Base-by-base conservation (phyloP, 2,888 invertebrate genomes). In the Thymelicus acteon region DNA sequence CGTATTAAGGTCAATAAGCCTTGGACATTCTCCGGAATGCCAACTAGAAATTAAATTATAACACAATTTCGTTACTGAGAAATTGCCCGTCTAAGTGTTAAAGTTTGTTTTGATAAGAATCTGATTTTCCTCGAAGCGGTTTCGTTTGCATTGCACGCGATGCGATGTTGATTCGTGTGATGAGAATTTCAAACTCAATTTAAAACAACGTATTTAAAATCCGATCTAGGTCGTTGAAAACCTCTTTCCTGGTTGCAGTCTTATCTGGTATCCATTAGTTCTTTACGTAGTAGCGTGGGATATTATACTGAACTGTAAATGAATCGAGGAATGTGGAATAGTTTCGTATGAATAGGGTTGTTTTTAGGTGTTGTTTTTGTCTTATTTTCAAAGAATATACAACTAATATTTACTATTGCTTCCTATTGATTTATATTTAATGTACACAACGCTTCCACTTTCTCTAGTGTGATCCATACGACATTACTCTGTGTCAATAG, bases 71-170 rank as follows among this genome's bases (percentile, higher is more conserved):
- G 57, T 48, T 69, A 47, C 60, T 40, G 40, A 40, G 58, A 69
- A 63, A 47, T 62, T 57, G 47, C 37, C 47, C 2, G 54, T 24
- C 40, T 40, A 24, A 49, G 67, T 40, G 49, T 54, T 47, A 60
- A 62, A 54, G 10, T 58, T 39, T 69, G 58, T 69, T 69, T 58
- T 44, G 68, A 68, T 68, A 68, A 12, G 44, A 58, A 63, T 69
- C 69, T 7, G 57, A 69, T 62, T 58, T 69, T 63, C 68, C 47
- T 13, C 31, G 62, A 63, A 69, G 48, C 37, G 31, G 61, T 44
- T 52, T 7, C 60, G 40, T 52, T 62, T 44, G 47, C 12, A 3
- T n/a, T 57, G 57, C 52, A 62, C 19, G 49, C 10, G 24, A 37
- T 31, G 19, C 10, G 44, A 54, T n/a, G 31, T 68, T 61, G 31